Conservation (phyloP, 2,113 vertebrate species). For the Antidorcas marsupialis region DNA sequence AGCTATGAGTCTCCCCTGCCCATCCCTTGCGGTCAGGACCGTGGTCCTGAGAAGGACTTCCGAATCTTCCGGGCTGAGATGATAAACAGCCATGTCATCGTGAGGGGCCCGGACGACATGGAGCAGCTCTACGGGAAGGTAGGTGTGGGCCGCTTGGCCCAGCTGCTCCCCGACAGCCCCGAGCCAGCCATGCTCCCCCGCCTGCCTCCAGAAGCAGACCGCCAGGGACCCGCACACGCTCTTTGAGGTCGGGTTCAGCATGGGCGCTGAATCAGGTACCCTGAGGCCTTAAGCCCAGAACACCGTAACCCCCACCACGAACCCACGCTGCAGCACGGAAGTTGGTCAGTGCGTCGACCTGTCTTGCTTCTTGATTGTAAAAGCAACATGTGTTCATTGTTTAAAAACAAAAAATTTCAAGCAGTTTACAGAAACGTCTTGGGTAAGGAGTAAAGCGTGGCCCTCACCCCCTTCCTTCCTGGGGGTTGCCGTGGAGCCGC, state of each 20-base stretch:
- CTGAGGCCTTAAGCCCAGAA: neutral
- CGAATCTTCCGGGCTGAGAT: constrained; percentile 85
- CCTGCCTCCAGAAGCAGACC: neutral
- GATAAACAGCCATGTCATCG: constrained; percentile 86
- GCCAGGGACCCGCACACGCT: accelerated
- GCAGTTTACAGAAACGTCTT: neutral
- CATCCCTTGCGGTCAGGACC: constrained; percentile 62
- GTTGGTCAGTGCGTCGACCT: neutral
- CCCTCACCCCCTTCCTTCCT: neutral
- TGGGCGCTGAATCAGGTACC: neutral
- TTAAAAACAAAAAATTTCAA: neutral
- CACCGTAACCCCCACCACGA: neutral
- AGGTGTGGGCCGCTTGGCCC: neutral
- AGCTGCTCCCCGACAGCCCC: neutral
- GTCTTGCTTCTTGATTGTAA: neutral
- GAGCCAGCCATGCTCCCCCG: neutral
- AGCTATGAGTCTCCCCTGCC: constrained; percentile 86
- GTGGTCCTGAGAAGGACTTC: constrained; percentile 64
- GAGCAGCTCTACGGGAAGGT: constrained; percentile 88
- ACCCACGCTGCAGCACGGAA: neutral
- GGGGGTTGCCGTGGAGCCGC: neutral
- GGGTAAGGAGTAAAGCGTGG: neutral
- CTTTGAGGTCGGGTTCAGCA: neutral
- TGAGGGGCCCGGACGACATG: constrained; percentile 84
- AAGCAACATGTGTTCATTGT: neutral